Evolutionary conservation across 2,797 vertebrate genomes (phyloP).

Genomic region (Siniperca obscura): DNA sequence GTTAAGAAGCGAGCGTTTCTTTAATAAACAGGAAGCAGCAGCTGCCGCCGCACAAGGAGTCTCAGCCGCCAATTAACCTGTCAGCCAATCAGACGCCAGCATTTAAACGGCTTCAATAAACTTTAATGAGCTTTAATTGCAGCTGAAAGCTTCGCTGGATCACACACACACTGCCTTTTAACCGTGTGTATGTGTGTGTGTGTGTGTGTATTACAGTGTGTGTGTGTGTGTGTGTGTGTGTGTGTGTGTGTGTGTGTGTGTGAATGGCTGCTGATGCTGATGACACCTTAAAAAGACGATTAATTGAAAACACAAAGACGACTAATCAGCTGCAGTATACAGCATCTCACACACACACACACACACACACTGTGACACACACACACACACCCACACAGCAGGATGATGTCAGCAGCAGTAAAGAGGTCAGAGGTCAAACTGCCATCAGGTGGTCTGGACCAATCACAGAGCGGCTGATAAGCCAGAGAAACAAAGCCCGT

Average conservation of each 20-base stretch:
- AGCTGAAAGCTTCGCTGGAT: constrained; percentile 70
- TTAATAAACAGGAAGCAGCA: constrained; percentile 64
- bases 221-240: constrained; percentile 14
- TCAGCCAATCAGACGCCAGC: constrained; percentile 54
- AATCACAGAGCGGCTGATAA: constrained; percentile 27
- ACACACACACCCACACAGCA: background rate
- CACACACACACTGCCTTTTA: constrained; percentile 9
- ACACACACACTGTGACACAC: background rate
- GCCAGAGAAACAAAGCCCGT: constrained; percentile 29
- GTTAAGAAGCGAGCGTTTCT: constrained; percentile 7
- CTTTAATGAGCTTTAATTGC: constrained; percentile 66
- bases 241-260: background rate
- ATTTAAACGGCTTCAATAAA: constrained; percentile 55
- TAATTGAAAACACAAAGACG: constrained; percentile 35
- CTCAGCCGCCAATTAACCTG: constrained; percentile 18
- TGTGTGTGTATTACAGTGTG: background rate
- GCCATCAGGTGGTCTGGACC: constrained; percentile 1
- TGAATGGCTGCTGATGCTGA: constrained; percentile 26
- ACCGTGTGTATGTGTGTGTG: background rate
- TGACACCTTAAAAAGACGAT: constrained; percentile 33
- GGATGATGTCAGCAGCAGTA: constrained; percentile 11
- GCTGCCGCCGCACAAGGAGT: constrained; percentile 55
- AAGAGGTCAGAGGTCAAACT: constrained; percentile 56
- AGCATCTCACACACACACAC: constrained; percentile 6
- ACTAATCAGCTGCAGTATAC: constrained; percentile 19